A percentile compares a stretch with the other conserved stretches of the same genome.
Evolutionary conservation across 2,888 invertebrate genomes (phyloP).

Genomic region (Cerastis rubricosa): DNA sequence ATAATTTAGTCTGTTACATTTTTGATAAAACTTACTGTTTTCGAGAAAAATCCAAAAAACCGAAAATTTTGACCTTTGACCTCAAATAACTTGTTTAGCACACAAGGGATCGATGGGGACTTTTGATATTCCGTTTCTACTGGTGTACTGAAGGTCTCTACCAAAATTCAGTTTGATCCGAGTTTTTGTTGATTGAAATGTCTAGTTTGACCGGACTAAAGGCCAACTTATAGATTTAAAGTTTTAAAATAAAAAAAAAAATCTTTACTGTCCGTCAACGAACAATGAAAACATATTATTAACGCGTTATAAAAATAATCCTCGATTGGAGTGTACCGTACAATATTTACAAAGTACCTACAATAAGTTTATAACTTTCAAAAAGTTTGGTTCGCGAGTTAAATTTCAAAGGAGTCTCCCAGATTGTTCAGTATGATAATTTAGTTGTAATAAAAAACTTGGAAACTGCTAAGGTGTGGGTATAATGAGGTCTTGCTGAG

Average conservation of each 20-base stretch:
- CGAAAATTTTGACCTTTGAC: too few relatives aligned
- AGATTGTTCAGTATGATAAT: conserved; percentile 66
- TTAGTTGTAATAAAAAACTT: conserved; percentile 67
- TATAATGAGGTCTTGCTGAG: conserved; percentile 74
- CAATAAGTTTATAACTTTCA: conserved; percentile 50
- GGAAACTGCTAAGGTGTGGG: conserved; percentile 70
- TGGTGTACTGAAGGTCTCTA: too few relatives aligned
- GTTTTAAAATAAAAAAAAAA: conserved; percentile 28
- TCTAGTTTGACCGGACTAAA: too few relatives aligned
- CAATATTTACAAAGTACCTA: conserved; percentile 35
- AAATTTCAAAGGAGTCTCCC: conserved; percentile 59
- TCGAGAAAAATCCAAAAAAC: too few relatives aligned
- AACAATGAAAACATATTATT: conserved; percentile 37
- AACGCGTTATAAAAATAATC: conserved; percentile 15
- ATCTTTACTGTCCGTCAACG: not conserved
- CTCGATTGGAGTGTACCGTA: conserved; percentile 16
- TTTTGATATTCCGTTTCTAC: too few relatives aligned
- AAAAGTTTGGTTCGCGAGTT: conserved; percentile 55
- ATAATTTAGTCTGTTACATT: too few relatives aligned
- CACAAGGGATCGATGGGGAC: too few relatives aligned
- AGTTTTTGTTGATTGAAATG: too few relatives aligned
- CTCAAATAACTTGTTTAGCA: too few relatives aligned
- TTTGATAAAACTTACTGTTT: too few relatives aligned
- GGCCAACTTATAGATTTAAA: not conserved
- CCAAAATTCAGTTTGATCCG: too few relatives aligned